Evolutionary conservation across 2,888 invertebrate species (phyloP).

Genomic region (Cyaniris semiargus): DNA sequence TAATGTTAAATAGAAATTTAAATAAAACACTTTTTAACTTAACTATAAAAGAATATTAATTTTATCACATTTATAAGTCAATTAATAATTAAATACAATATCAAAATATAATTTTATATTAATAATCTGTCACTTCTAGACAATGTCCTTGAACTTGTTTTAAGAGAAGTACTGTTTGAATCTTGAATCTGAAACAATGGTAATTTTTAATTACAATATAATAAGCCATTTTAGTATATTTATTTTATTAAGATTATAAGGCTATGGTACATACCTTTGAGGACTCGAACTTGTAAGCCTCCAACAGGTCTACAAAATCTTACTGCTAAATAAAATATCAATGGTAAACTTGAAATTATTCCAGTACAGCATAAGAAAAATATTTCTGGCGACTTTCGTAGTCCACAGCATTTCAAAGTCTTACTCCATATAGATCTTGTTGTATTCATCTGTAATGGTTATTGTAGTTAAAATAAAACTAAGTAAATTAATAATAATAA

Average conservation of each 20-base stretch:
- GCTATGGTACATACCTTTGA: slow-evolving; percentile 61
- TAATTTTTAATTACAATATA: background rate
- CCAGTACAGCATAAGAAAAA: slow-evolving; percentile 78
- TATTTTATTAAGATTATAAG: slow-evolving; percentile 15
- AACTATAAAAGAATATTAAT: background rate
- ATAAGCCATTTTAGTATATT: background rate
- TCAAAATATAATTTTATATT: slow-evolving; percentile 28
- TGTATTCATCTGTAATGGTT: slow-evolving; percentile 81
- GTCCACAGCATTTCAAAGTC: slow-evolving; percentile 77
- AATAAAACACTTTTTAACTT: no score
- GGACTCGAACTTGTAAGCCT: slow-evolving; percentile 65
- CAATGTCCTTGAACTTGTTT: slow-evolving; percentile 50
- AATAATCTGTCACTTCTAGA: slow-evolving; percentile 47
- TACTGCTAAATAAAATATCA: slow-evolving; percentile 80
- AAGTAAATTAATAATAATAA: background rate
- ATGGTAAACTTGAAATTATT: slow-evolving; percentile 74
- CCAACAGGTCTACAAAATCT: slow-evolving; percentile 73
- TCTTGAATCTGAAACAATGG: slow-evolving; percentile 67
- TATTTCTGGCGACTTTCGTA: slow-evolving; percentile 78
- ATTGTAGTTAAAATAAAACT: slow-evolving; percentile 21
- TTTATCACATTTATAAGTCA: background rate
- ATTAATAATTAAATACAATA: background rate
- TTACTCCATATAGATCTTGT: slow-evolving; percentile 83
- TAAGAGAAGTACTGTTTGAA: slow-evolving; percentile 61
- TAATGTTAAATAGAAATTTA: background rate